Conservation (phyloP, 1,140 invertebrate genomes). For the Pinna nobilis region DNA sequence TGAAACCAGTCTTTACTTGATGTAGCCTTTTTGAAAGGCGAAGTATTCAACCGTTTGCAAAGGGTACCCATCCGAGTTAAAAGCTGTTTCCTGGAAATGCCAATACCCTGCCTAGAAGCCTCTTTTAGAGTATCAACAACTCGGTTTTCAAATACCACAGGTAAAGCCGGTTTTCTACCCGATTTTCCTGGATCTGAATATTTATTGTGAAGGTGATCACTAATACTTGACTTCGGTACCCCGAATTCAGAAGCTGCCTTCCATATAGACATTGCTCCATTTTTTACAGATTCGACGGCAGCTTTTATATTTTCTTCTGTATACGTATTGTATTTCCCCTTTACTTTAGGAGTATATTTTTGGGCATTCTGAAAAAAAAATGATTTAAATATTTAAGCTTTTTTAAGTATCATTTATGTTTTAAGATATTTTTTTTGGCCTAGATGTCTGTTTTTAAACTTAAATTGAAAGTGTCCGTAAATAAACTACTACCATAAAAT, state of each 20-base stretch:
- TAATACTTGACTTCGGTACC: not conserved
- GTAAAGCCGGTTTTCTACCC: conserved; percentile 2
- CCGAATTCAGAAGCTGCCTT: not conserved
- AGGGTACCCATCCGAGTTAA: conserved; percentile 6
- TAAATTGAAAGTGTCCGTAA: too few species aligned
- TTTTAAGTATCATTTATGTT: too few species aligned
- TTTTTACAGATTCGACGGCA: conserved; percentile 14
- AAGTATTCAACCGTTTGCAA: not conserved
- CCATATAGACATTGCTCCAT: not conserved
- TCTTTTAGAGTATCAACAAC: not conserved
- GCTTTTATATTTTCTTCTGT: too few species aligned
- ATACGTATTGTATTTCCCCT: too few species aligned
- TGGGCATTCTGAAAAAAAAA: not conserved
- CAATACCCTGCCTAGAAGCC: conserved; percentile 4
- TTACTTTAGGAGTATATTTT: conserved; percentile 4
- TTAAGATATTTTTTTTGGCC: too few species aligned
- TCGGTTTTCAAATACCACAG: conserved; percentile 6
- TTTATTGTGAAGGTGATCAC: not conserved
- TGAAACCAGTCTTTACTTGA: conserved; percentile 7
- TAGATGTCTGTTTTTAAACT: too few species aligned
- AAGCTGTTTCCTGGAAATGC: conserved; percentile 5
- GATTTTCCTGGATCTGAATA: not conserved
- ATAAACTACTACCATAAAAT: too few species aligned
- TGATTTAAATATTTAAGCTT: too few species aligned
- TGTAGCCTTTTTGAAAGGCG: not conserved